Conservation (phyloP, 2,888 invertebrate genomes). For the Metallyticus violacea region DNA sequence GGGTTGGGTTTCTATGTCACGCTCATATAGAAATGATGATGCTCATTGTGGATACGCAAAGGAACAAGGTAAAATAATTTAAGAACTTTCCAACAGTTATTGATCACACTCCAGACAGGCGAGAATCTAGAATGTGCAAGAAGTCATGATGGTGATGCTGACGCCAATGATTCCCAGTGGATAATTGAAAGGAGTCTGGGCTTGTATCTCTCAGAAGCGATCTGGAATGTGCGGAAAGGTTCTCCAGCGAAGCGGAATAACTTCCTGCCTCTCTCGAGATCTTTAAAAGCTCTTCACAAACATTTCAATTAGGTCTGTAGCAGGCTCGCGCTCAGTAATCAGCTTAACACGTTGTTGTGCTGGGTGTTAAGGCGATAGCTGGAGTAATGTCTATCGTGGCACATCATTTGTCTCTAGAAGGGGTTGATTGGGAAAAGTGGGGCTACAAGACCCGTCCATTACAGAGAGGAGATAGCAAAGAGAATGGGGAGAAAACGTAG, state of each 20-base stretch:
- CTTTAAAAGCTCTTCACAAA: background rate
- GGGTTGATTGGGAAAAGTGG: background rate
- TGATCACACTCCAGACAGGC: background rate
- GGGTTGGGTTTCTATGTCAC: too few species aligned
- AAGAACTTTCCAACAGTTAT: too few species aligned
- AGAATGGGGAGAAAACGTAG: background rate
- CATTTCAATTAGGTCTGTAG: background rate
- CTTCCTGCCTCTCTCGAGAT: background rate
- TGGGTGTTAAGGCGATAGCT: background rate
- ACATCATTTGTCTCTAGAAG: background rate
- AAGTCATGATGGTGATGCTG: background rate
- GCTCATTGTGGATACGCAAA: too few species aligned
- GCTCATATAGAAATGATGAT: too few species aligned
- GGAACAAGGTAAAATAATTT: too few species aligned
- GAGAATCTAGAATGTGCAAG: background rate
- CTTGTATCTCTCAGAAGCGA: background rate
- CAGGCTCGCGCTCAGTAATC: background rate
- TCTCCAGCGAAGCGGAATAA: background rate
- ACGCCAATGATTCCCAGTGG: too few species aligned
- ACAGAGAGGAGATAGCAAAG: background rate
- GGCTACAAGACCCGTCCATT: background rate
- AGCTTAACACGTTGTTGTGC: background rate
- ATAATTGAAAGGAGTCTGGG: background rate
- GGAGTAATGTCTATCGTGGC: background rate
- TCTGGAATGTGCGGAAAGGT: background rate